Base-by-base conservation (phyloP, 37 sponge, comb jelly and placozoan genomes). In the Lycopodina hypogea region DNA sequence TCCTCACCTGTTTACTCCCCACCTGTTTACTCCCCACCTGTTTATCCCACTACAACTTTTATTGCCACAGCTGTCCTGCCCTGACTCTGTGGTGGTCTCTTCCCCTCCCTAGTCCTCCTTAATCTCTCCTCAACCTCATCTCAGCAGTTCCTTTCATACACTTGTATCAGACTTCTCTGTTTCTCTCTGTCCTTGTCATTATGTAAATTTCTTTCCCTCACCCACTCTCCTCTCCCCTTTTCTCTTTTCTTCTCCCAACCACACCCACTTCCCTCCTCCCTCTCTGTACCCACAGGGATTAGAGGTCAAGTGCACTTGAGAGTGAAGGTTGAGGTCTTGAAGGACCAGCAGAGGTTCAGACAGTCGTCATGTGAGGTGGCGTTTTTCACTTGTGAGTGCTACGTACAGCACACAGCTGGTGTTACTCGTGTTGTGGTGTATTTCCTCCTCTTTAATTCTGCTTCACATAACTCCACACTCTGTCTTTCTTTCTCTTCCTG, bases 281-380 rank as follows among this genome's bases (percentile, higher is more conserved):
- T 28, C 69, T 33, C 40, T 77, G 28, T 52, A 0, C 68, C 68
- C 0, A 56, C 48, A 75, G 93, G 94, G 1, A 83, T 96, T 0
- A 61, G 94, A 40, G 97, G 97, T 17, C 86, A 90, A 72, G 82
- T 96, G 38, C 73, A 83, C 8, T 65, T 96, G 34, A 75, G 30
- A 22, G 90, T 93, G 42, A 81, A 83, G 61, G 90, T 96, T 29
- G 74, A 95, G 26, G 19, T 95, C 42, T 56, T 95, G 38, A 53
- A 72, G 40, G 93, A 88, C 39, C 79, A 82, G 26, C 86, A 89
- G 24, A 30, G 73, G 14, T 77, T 84, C 71, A 84, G 80, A 56
- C 87, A 85, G 69, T 92, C 95, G 9, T 89, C 90, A 3, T 86
- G 75, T 71, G 93, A 76, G 14, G 72, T 92, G 23, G 56, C 48